Percentiles rank a stretch among this genome's conserved stretches.
Conservation (phyloP, 2,888 invertebrate genomes). For the Xestia ashworthii region DNA sequence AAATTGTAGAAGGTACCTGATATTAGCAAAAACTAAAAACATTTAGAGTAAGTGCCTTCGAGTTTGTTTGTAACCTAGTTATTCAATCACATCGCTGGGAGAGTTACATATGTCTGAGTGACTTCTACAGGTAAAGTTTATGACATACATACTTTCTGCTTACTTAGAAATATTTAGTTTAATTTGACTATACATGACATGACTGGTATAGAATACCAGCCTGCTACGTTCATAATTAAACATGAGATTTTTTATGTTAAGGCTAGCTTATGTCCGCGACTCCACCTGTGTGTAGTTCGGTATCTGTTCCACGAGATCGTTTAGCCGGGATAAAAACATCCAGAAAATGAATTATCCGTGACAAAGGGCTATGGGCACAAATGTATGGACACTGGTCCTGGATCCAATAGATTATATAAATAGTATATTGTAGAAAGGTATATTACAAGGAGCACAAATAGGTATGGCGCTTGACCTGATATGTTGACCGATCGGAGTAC, state of each 20-base stretch:
- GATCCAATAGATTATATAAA: too few relatives aligned
- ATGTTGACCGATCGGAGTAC: too few relatives aligned
- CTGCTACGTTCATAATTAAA: not conserved
- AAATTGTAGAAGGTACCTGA: not conserved
- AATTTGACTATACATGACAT: too few relatives aligned
- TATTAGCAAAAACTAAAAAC: constrained; percentile 13
- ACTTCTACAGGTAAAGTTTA: constrained; percentile 3
- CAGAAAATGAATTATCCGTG: too few relatives aligned
- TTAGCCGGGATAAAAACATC: too few relatives aligned
- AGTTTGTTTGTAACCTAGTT: constrained; percentile 25
- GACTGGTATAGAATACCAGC: too few relatives aligned
- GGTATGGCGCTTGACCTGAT: too few relatives aligned
- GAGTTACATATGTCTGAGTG: constrained; percentile 2
- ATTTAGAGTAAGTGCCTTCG: constrained; percentile 9
- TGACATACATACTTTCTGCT: not conserved
- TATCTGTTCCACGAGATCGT: not conserved
- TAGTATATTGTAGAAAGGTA: too few relatives aligned
- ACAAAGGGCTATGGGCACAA: too few relatives aligned
- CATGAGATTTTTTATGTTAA: not conserved
- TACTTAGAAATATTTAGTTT: not conserved
- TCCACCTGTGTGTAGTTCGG: not conserved
- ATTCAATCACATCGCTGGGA: not conserved
- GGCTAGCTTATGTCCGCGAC: not conserved
- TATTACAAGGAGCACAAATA: too few relatives aligned
- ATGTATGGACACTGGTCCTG: too few relatives aligned